Base-by-base conservation (phyloP, 1,140 invertebrate genomes). In the Pygmarrhopalites habei region DNA sequence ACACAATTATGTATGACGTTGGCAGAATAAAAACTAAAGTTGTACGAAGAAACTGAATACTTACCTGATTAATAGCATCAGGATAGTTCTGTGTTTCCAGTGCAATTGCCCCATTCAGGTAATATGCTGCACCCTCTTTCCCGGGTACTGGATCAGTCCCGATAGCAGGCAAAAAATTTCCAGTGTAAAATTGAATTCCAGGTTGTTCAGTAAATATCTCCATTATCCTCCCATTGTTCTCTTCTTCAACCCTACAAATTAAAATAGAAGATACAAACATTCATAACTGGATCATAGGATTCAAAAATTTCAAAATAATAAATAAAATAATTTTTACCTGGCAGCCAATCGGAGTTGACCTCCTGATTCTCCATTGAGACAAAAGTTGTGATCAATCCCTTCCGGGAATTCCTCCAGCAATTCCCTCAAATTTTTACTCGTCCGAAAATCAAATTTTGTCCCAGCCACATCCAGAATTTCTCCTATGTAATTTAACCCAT, bases 51-150 rank as follows among this genome's bases (percentile, higher is more conserved):
- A 41, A 60, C 26, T 52, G 46, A 53, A 62, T 71, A 67, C 4
- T 29, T 19, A 35, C 76, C 75, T 92, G 82, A 79, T 96, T 91
- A 1, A 93, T 77, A 14, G 92, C 88, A 77, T 97, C 87, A 0
- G 93, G 93, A 79, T 86, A 96, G 72, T 88, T 89, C 76, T 96
- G 92, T 0, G 92, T 90, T 76, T 96, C 91, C 39, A 95, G 77
- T 72, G 89, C 94, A 65, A 96, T 86, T 1, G 85, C 89, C 1
- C 84, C 86, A 69, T 93, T 90, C 66, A 84, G 83, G 15, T 80
- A 79, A 73, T 95, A 95, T 0, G 74, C 72, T 0, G 76, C 77
- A 14, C 83, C 83, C 1, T 77, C 75, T 77, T 94, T 93, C 2
- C 91, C 91, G 21, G 72, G 57, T 17, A 87, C 49, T 49, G 70